Percentiles rank a stretch among this genome's conserved stretches.
Evolutionary conservation across 1,140 invertebrate species (phyloP).

Genomic region (Periplaneta americana): DNA sequence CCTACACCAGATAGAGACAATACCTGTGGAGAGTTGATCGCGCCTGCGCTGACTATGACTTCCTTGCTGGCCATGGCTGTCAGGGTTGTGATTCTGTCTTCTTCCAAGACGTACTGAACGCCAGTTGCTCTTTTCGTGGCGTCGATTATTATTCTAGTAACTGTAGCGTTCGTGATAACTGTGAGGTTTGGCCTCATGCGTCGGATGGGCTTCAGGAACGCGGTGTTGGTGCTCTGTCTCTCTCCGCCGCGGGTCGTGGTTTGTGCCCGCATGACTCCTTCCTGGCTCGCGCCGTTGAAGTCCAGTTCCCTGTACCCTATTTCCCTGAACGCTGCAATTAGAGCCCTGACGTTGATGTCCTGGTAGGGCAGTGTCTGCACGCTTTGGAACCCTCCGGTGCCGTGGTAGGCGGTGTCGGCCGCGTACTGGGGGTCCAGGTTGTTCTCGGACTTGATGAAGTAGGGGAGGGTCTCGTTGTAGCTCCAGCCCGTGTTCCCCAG

Average conservation of each 20-base stretch:
- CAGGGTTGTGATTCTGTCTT: not conserved
- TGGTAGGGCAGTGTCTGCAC: constrained; percentile 12
- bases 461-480: constrained; percentile 46
- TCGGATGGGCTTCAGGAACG: constrained; percentile 66
- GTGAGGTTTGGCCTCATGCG: constrained; percentile 62
- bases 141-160: constrained; percentile 66
- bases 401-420: constrained; percentile 1
- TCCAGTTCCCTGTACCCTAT: constrained; percentile 4
- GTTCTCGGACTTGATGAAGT: constrained; percentile 40
- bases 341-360: constrained; percentile 8
- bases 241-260: constrained; percentile 52
- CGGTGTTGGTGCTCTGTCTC: constrained; percentile 63
- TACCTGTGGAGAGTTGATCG: constrained; percentile 3
- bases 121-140: constrained; percentile 61
- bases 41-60: constrained; percentile 4
- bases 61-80: not conserved
- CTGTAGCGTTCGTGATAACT: constrained; percentile 61
- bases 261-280: constrained; percentile 52
- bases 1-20: constrained; percentile 41
- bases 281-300: constrained; percentile 30
- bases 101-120: constrained; percentile 58
- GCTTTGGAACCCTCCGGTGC: constrained; percentile 3
- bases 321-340: constrained; percentile 13
- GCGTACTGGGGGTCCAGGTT: constrained; percentile 19
- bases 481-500: constrained; percentile 47